Conservation (phyloP, 2,113 vertebrate species). For the Prunella fulvescens region DNA sequence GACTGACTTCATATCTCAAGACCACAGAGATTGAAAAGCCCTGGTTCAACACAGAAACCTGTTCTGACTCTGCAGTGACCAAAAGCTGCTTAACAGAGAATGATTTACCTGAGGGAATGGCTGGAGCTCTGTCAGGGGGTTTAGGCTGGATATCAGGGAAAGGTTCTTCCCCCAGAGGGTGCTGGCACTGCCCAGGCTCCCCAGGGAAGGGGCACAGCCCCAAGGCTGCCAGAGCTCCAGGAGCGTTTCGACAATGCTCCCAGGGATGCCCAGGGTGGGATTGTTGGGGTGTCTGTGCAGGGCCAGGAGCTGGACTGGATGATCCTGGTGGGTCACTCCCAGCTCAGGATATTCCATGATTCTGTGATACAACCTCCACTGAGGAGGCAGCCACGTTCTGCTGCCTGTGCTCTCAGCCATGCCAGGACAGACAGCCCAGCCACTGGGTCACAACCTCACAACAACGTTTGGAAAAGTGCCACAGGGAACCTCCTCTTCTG, state of each 20-base stretch:
- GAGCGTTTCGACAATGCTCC: fast-evolving
- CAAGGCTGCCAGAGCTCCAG: not conserved
- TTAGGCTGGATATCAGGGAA: not conserved
- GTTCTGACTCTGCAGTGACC: not conserved
- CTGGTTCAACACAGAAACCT: not conserved
- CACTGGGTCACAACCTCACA: not conserved
- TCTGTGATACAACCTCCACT: not conserved
- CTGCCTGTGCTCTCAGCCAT: not conserved
- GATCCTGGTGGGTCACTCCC: not conserved
- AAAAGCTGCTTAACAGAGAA: not conserved
- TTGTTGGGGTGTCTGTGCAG: not conserved
- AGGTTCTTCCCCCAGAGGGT: not conserved
- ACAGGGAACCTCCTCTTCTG: not conserved
- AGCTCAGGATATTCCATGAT: not conserved
- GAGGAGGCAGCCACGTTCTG: not conserved
- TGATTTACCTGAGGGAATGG: not conserved
- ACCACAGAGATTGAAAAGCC: not conserved
- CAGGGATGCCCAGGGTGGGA: not conserved
- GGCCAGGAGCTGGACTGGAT: not conserved
- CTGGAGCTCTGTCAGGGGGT: not conserved
- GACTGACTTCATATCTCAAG: not conserved
- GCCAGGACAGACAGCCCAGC: not conserved
- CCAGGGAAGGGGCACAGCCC: not conserved
- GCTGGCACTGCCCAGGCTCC: not conserved
- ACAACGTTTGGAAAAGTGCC: not conserved